A percentile compares a stretch with the other conserved stretches of the same genome.
Evolutionary conservation across 1,140 invertebrate genomes (phyloP).

Genomic region (Anadara kagoshimensis): DNA sequence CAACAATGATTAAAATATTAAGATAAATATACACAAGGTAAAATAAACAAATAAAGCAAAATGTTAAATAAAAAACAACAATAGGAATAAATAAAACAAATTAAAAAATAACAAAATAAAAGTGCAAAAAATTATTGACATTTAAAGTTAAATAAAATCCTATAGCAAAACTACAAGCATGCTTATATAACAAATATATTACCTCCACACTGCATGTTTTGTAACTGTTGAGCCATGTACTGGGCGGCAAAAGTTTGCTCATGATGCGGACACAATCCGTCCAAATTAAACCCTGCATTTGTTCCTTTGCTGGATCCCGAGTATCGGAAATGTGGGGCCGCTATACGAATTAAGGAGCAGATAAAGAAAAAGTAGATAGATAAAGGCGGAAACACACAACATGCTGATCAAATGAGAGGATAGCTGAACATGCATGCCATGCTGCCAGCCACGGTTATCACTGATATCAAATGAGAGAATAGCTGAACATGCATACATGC

Average conservation of each 20-base stretch:
- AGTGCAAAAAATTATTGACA: background rate
- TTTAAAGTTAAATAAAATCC: too few relatives aligned
- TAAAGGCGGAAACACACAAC: too few relatives aligned
- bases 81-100: background rate
- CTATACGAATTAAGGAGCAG: too few relatives aligned
- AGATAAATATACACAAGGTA: background rate
- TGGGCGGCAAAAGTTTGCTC: constrained; percentile 64
- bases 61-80: too few relatives aligned
- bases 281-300: constrained; percentile 52
- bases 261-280: constrained; percentile 65
- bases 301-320: constrained; percentile 51
- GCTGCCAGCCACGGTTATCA: too few relatives aligned
- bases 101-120: too few relatives aligned
- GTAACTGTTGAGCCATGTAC: constrained; percentile 58
- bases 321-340: constrained; percentile 63
- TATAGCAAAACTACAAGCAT: background rate
- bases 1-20: background rate
- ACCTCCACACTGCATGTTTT: constrained; percentile 56
- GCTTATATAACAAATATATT: constrained; percentile 16
- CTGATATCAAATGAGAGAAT: too few relatives aligned
- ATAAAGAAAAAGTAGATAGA: too few relatives aligned
- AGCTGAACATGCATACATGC: too few relatives aligned
- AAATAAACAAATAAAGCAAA: background rate
- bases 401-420: too few relatives aligned
- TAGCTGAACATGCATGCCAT: too few relatives aligned